Evolutionary conservation across 2,797 vertebrate genomes (phyloP), one percentile per base, ranked within the genome.

Genomic region (Tragelaphus eurycerus): DNA sequence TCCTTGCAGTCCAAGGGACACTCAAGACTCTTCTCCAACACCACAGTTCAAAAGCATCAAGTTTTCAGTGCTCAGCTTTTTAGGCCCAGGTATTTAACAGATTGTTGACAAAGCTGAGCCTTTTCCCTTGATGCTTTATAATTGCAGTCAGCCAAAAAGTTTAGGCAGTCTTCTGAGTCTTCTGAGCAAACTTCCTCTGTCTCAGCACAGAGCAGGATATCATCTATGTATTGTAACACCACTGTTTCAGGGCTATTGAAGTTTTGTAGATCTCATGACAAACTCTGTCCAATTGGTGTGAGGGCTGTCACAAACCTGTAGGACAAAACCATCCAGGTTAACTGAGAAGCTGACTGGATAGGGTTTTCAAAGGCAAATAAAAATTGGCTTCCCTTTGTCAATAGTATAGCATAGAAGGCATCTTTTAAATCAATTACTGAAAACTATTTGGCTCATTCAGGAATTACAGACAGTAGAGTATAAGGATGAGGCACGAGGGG

Each of bases 401-500:
- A 67, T 19, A 16, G 8, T 34, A 67, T 34, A 67, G 29, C 31
- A 5, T 34, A 67, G 31, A 67, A 19, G 16, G 31, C 8, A 34
- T 19, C 8, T 67, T 34, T 67, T 67, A 67, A 67, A n/a, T 67
- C 16, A 67, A 19, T 34, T 67, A 67, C 29, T 67, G 31, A 9
- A 67, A 67, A 67, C 1, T 34, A 34, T 19, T 64, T 64, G 62
- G 16, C 62, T 67, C 7, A 67, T 34, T 67, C 62, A 67, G 62
- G 62, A n/a, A 67, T 67, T 34, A 34, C 62, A 67, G 31, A 34
- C 31, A 34, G 16, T 67, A 67, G 4, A 34, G 31, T 67, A n/a
- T 34, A 34, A 34, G 62, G 16, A 34, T 19, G n/a, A 67, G 16
- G 16, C 31, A 67, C 0, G 0, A 67, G 4, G 2, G 15, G 31